These are phyloP conservation scores for Strongylocentrotus purpuratus DNA, from an alignment of 35 echinoderm and acorn worm species.

Conservation along the genomic window DNA sequence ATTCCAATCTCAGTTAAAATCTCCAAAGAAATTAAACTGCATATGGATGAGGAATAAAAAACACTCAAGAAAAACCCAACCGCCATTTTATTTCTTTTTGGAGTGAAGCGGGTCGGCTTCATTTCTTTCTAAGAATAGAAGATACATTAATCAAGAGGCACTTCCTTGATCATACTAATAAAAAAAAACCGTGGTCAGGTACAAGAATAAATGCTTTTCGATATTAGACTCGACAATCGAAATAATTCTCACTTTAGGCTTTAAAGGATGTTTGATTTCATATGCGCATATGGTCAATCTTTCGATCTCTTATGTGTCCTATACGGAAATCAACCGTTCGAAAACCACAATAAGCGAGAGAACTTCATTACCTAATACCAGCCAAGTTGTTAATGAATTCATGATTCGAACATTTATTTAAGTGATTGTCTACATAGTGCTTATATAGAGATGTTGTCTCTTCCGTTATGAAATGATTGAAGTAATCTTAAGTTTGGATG, in stretches of 20 bases:
- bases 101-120: neutral
- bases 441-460: too few relatives aligned
- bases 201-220: neutral
- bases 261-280: neutral
- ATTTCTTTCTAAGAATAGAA: neutral
- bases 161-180: neutral
- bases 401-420: too few relatives aligned
- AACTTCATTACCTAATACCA: too few relatives aligned
- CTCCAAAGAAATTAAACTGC: neutral
- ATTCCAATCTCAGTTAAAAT: neutral
- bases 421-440: too few relatives aligned
- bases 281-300: neutral
- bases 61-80: neutral
- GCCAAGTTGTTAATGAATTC: too few relatives aligned
- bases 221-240: neutral
- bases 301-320: neutral
- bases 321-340: too few relatives aligned
- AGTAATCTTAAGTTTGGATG: too few relatives aligned
- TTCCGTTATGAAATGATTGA: too few relatives aligned
- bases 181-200: neutral
- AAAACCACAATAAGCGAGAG: too few relatives aligned
- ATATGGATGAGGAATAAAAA: neutral
- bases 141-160: neutral
- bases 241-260: neutral
- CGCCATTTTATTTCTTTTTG: neutral